These are phyloP conservation scores for Papilio aristodemus DNA, from an alignment of 1,140 invertebrate genomes.

Conservation along the genomic window DNA sequence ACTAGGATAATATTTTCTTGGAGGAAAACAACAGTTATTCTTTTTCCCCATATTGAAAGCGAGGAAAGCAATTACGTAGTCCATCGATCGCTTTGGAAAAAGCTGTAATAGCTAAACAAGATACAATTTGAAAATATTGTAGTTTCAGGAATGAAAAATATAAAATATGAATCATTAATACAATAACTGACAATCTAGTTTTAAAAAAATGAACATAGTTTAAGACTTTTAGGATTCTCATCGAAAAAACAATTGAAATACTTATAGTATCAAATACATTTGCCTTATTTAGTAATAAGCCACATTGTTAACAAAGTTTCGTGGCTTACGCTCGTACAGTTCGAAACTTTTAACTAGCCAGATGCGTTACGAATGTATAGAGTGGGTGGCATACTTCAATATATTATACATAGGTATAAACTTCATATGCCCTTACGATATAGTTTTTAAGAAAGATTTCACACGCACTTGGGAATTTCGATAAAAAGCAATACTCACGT, in stretches of 20 bases:
- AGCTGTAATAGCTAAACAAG: neutral
- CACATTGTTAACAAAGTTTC: slow-evolving; percentile 32
- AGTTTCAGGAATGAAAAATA: neutral
- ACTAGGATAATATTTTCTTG: neutral
- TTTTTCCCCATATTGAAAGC: neutral
- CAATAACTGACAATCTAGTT: neutral
- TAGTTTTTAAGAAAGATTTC: too few species aligned
- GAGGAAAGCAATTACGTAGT: slow-evolving; percentile 4
- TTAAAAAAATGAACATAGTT: too few species aligned
- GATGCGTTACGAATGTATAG: slow-evolving; percentile 18
- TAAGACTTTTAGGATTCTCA: too few species aligned
- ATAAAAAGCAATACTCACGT: too few species aligned
- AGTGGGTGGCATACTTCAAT: neutral
- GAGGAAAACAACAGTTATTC: neutral
- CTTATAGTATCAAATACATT: slow-evolving; percentile 4
- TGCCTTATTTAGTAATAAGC: slow-evolving; percentile 22
- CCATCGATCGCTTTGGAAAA: slow-evolving; percentile 1
- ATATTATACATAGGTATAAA: neutral
- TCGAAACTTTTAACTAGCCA: slow-evolving; percentile 32
- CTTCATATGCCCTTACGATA: neutral
- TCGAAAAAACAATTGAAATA: too few species aligned
- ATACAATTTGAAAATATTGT: neutral
- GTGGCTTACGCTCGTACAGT: slow-evolving; percentile 16
- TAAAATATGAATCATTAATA: neutral
- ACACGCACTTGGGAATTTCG: too few species aligned